Conservation (phyloP, 2,113 vertebrate genomes). For the Megaceryle torquata region DNA sequence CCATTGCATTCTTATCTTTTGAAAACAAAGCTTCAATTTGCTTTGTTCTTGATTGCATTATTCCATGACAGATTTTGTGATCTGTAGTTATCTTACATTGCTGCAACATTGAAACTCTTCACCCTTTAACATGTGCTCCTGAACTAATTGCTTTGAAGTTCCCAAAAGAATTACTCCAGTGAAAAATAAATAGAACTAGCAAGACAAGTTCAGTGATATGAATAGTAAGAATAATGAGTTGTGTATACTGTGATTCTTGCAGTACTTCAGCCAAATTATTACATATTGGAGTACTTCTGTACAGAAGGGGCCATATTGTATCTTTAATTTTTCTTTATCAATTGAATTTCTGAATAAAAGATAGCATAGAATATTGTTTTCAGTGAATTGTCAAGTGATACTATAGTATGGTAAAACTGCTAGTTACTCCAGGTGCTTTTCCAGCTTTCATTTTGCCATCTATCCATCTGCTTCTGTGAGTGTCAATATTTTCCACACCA, state of each 20-base stretch:
- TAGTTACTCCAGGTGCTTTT: neutral
- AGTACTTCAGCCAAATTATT: neutral
- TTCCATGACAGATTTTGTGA: constrained; percentile 70
- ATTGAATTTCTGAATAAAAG: neutral
- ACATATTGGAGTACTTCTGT: neutral
- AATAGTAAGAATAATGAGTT: constrained; percentile 7
- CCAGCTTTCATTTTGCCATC: neutral
- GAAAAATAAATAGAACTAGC: constrained; percentile 43
- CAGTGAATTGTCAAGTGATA: neutral
- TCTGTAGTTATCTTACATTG: constrained; percentile 66
- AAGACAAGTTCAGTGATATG: neutral
- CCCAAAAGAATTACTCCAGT: constrained; percentile 3
- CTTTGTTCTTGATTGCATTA: constrained; percentile 61
- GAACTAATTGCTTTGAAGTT: constrained; percentile 66
- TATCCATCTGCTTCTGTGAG: neutral
- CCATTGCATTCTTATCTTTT: constrained; percentile 50
- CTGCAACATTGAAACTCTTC: constrained; percentile 61
- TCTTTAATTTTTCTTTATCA: neutral
- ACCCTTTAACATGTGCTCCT: constrained; percentile 50
- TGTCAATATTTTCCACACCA: neutral
- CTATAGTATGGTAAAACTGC: neutral
- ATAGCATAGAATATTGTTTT: neutral
- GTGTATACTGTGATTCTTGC: neutral
- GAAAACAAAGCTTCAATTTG: constrained; percentile 58
- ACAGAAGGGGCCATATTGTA: neutral